A percentile compares a stretch with the other conserved stretches of the same genome.
phyloP scores from a whole-genome alignment of 1,140 invertebrate genomes.

The Aphis craccivora region DNA sequence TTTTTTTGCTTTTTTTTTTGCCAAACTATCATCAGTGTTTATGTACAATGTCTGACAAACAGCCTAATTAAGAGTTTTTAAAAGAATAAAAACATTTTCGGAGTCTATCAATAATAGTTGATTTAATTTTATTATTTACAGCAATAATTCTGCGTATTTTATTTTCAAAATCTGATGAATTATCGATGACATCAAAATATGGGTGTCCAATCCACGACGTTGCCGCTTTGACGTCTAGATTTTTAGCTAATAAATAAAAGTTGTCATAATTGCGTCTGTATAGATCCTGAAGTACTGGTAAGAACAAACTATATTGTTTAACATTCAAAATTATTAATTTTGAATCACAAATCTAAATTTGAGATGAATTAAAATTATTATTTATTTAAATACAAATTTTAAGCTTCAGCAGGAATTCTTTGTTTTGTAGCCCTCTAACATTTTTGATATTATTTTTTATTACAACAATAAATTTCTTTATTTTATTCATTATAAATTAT shows the following conservation, averaged over 20 bases:
- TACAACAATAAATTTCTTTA: too few species aligned
- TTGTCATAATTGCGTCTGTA: too few species aligned
- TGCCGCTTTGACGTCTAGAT: constrained; percentile 89
- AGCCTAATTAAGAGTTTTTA: constrained; percentile 65
- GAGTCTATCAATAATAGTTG: not conserved
- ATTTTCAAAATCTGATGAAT: constrained; percentile 94
- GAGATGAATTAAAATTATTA: too few species aligned
- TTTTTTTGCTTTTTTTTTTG: constrained; percentile 89
- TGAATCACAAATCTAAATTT: too few species aligned
- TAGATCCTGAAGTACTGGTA: too few species aligned
- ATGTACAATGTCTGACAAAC: constrained; percentile 95
- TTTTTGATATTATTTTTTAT: too few species aligned
- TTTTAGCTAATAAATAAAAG: constrained; percentile 66
- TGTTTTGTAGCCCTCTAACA: too few species aligned
- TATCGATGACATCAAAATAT: constrained; percentile 99
- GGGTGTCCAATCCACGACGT: constrained; percentile 98
- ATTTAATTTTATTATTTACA: constrained; percentile 64
- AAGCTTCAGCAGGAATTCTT: too few species aligned
- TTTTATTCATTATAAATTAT: too few species aligned
- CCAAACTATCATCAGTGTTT: constrained; percentile 89
- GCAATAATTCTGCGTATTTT: constrained; percentile 95
- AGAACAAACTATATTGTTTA: too few species aligned
- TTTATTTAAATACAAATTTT: too few species aligned
- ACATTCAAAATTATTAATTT: too few species aligned
- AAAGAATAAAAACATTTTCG: constrained; percentile 14